Evolutionary conservation across 2,797 vertebrate genomes (phyloP).

Genomic region (Enteromius viviparus): DNA sequence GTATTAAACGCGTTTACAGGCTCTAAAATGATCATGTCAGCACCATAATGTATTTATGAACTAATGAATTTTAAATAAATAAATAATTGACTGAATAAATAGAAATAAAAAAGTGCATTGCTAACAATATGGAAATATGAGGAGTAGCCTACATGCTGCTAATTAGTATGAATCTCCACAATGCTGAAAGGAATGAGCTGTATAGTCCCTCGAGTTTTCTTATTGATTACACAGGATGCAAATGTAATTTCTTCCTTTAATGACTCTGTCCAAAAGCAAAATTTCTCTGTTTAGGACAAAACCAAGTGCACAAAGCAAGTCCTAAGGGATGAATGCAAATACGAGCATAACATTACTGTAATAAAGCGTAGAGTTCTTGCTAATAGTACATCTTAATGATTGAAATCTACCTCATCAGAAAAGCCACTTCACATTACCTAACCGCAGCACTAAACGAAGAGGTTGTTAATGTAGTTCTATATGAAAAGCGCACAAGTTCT

Average conservation of each 20-base stretch:
- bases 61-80: slow-evolving; percentile 19
- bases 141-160: slow-evolving; percentile 45
- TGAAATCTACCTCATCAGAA: slow-evolving; percentile 42
- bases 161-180: slow-evolving; percentile 60
- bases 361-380: slow-evolving; percentile 39
- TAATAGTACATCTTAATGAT: slow-evolving; percentile 48
- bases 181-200: slow-evolving; percentile 46
- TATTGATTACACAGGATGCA: slow-evolving; percentile 61
- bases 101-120: slow-evolving; percentile 34
- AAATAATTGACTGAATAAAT: slow-evolving; percentile 26
- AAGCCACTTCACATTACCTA: slow-evolving; percentile 33
- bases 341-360: slow-evolving; percentile 44
- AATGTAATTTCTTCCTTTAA: slow-evolving; percentile 63
- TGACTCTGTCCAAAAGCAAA: slow-evolving; percentile 62
- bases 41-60: background rate
- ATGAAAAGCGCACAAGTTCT: background rate
- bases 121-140: slow-evolving; percentile 48
- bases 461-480: slow-evolving; percentile 21
- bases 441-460: slow-evolving; percentile 16
- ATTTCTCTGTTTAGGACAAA: slow-evolving; percentile 53
- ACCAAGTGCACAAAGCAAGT: slow-evolving; percentile 39
- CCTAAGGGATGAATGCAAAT: slow-evolving; percentile 46
- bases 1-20: background rate
- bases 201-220: slow-evolving; percentile 54
- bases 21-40: too few species aligned